Base-by-base conservation (phyloP, 2,888 invertebrate genomes). In the Aphodius granarius region DNA sequence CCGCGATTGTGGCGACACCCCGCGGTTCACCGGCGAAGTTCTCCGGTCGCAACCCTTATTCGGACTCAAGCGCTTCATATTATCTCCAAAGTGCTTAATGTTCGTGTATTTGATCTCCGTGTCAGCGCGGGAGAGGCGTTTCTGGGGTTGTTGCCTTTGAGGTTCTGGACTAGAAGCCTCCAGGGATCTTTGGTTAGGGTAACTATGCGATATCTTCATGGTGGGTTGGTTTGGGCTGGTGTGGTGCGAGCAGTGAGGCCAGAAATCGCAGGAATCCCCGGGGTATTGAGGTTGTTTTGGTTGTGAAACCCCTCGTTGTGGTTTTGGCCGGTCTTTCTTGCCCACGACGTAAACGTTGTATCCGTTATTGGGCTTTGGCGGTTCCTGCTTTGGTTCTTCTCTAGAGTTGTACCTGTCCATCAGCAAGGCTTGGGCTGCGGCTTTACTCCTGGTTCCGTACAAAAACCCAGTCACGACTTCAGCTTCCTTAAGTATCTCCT, bases 201-300 rank as follows among this genome's bases (percentile, higher is more conserved):
- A 90, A 81, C 89, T 90, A 80, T 90, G 90, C 0, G 89, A 89
- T 1, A 88, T 81, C 70, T 88, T 86, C 88, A 89, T 89, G 68
- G 83, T 83, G 19, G 84, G 82, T 76, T 83, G 83, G 43, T 73
- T 74, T 0, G 43, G 15, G 81, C 79, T 43, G 84, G 82, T 88
- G 18, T 89, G 84, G 78, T 89, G 89, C 0, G 88, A 87, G 80
- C 90, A 89, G 75, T 89, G 89, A 16, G 92, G 91, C 92, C 92
- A 92, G 85, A 91, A 92, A 80, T 91, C 90, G 82, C 91, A 91
- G 13, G 89, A 89, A 77, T 88, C 89, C 72, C 89, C 88, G 81
- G 87, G 89, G 83, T 90, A 91, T 62, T 88, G 86, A 73, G 85
- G 82, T 71, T 84, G 72, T 82, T 83, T 73, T 13, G 82, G 82